These are phyloP conservation scores for Aromia moschata DNA, from an alignment of 2,888 invertebrate species.

Conservation along the genomic window DNA sequence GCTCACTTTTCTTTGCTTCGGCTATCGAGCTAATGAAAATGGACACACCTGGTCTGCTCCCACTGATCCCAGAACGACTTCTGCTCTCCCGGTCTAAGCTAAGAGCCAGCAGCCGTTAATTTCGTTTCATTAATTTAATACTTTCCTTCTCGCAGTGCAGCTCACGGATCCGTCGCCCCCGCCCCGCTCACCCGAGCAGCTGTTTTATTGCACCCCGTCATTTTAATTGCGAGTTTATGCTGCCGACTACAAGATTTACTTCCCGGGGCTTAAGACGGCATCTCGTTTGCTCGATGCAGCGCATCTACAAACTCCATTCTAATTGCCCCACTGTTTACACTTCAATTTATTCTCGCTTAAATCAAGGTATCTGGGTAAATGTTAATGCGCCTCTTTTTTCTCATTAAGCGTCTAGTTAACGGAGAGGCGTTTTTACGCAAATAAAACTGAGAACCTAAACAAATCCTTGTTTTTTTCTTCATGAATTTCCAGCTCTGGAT, in stretches of 20 bases:
- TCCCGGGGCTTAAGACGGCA: constrained; percentile 29
- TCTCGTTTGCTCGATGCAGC: constrained; percentile 33
- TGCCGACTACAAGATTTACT: constrained; percentile 40
- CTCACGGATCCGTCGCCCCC: constrained; percentile 32
- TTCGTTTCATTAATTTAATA: constrained; percentile 41
- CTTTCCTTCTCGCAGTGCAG: constrained; percentile 34
- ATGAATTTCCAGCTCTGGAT: too few species aligned
- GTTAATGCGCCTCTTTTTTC: constrained; percentile 21
- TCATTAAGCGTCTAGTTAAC: constrained; percentile 16
- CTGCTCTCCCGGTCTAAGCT: constrained; percentile 12
- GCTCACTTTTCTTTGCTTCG: too few species aligned
- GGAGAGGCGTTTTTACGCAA: background rate
- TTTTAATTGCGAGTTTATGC: constrained; percentile 42
- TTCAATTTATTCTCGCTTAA: constrained; percentile 25
- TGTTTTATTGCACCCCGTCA: constrained; percentile 39
- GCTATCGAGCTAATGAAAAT: too few species aligned
- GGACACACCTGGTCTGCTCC: too few species aligned
- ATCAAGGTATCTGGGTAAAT: constrained; percentile 22
- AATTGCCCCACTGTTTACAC: constrained; percentile 32
- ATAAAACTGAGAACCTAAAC: background rate
- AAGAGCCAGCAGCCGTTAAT: constrained; percentile 34
- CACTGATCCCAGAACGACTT: background rate
- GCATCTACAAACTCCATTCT: constrained; percentile 34
- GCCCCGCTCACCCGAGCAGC: constrained; percentile 17
- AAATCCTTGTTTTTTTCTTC: too few species aligned